Base-by-base conservation (phyloP, 37 sponge, comb jelly and placozoan species). In the Bolinopsis microptera region DNA sequence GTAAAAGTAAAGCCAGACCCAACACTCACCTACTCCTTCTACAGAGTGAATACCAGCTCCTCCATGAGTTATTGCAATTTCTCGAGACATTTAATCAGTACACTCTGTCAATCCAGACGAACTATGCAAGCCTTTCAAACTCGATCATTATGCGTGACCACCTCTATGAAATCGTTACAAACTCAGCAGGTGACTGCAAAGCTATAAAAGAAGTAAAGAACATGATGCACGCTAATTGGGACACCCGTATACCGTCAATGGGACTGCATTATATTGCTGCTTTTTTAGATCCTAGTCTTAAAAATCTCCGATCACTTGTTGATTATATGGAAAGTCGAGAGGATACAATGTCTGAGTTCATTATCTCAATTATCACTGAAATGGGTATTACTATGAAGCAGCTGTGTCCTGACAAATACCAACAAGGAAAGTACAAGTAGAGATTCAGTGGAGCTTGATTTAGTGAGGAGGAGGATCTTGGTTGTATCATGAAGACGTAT, bases 61-160 rank as follows among this genome's bases (percentile, higher is more conserved):
- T 67, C 68, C 68, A 67, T 18, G 68, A 67, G 68, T 67, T 67
- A 18, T 18, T 67, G 68, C 13, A 67, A 67, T 13, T 67, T 67
- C 68, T 67, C 13, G 68, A 67, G 68, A 67, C 68, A 67, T 67
- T n/a, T n/a, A n/a, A n/a, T n/a, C n/a, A n/a, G n/a, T n/a, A n/a
- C n/a, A n/a, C n/a, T n/a, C n/a, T n/a, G n/a, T 67, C 68, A 67
- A 67, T 67, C 68, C 68, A 67, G 68, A 67, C 68, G 68, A 67
- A 67, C 68, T 67, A 67, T 67, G 68, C 68, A 67, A 67, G 68
- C 68, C 68, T 18, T 67, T 67, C 68, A 67, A 67, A 67, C 68
- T 67, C 68, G 68, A 67, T 67, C 68, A 67, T 67, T 67, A 67
- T 67, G 68, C 68, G 68, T 67, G 68, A 67, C 68, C 68, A 67